Percentiles rank a stretch among this genome's conserved stretches.
phyloP scores from a whole-genome alignment of 2,797 vertebrate species.

The Loris lydekkerianus region DNA sequence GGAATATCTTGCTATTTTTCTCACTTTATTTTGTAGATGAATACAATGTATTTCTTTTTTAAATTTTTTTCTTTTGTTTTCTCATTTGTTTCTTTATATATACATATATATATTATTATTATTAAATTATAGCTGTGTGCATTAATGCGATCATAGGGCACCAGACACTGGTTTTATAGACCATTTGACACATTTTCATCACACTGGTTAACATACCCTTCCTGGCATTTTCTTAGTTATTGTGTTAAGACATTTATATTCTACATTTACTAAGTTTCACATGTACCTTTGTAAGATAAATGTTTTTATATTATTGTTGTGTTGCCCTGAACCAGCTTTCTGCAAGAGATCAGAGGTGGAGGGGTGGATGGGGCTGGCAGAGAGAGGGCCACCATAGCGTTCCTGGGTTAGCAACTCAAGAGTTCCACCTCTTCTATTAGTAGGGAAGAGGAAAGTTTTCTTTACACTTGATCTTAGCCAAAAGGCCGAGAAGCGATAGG shows the following conservation, averaged over 20 bases:
- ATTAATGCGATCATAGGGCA: too few species aligned
- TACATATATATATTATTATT: too few species aligned
- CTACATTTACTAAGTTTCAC: too few species aligned
- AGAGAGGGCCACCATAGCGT: not conserved
- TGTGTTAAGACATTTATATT: too few species aligned
- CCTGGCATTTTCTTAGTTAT: too few species aligned
- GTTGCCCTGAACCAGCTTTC: not conserved
- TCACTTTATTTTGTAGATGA: constrained; percentile 16
- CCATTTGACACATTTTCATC: too few species aligned
- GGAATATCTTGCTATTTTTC: not conserved
- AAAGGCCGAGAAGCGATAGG: not conserved
- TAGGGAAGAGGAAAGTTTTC: not conserved
- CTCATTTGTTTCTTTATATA: too few species aligned
- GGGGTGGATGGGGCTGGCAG: not conserved
- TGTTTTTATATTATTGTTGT: not conserved
- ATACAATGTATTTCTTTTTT: not conserved
- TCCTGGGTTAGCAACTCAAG: not conserved
- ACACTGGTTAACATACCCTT: too few species aligned
- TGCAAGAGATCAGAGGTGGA: not conserved
- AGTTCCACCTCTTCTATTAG: not conserved
- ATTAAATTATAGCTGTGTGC: too few species aligned
- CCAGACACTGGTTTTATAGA: too few species aligned
- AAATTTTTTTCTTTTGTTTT: not conserved
- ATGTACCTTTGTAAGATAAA: too few species aligned
- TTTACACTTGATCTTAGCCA: not conserved